These are phyloP conservation scores for Anagrus nilaparvatae DNA, from an alignment of 1,140 invertebrate species.

Conservation along the genomic window DNA sequence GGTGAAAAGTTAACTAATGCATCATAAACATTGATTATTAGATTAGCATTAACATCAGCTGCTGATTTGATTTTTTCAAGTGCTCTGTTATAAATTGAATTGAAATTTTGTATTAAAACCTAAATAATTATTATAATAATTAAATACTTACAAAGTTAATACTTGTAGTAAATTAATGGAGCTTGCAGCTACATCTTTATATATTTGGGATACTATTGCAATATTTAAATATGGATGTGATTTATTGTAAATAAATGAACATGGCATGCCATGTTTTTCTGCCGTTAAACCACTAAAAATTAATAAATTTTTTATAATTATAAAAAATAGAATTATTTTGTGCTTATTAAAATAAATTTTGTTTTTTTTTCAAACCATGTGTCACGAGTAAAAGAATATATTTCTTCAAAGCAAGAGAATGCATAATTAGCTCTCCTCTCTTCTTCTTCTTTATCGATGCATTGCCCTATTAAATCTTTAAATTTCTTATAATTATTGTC, in stretches of 20 bases:
- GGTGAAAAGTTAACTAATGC: constrained; percentile 24
- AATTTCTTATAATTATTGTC: constrained; percentile 17
- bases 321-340: no score
- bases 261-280: constrained; percentile 20
- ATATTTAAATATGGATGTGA: constrained; percentile 11
- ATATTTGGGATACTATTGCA: constrained; percentile 18
- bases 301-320: no score
- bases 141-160: constrained; percentile 28
- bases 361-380: constrained; percentile 22
- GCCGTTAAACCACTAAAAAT: constrained; percentile 26
- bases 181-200: constrained; percentile 23
- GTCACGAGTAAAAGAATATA: constrained; percentile 28
- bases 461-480: constrained; percentile 15
- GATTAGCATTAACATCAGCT: constrained; percentile 7
- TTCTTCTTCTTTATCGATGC: constrained; percentile 11
- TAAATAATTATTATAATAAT: no score
- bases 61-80: constrained; percentile 22
- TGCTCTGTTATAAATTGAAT: no score
- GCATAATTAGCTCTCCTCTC: constrained; percentile 21
- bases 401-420: constrained; percentile 25
- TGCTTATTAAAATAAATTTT: no score
- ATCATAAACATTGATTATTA: constrained; percentile 22
- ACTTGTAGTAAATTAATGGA: constrained; percentile 24
- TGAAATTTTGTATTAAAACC: no score
- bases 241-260: constrained; percentile 18